Conservation (phyloP, 2,113 vertebrate genomes). For the Sinocyclocheilus grahami region DNA sequence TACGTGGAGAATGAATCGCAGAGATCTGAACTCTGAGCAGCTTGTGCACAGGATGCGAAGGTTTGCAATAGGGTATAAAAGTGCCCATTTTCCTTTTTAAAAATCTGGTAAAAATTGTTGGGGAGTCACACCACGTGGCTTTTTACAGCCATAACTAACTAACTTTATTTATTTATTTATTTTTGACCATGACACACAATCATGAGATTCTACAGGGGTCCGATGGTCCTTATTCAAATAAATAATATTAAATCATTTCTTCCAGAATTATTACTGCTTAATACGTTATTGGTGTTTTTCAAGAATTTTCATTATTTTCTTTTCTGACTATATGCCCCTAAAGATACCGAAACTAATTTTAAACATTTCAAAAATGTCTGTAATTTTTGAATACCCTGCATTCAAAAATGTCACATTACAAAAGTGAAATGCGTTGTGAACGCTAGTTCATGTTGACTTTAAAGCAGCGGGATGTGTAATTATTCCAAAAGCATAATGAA, state of each 20-base stretch:
- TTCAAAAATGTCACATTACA: background rate
- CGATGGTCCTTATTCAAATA: too few species aligned
- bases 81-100: background rate
- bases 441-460: background rate
- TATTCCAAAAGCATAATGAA: constrained; percentile 1
- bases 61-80: background rate
- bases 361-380: background rate
- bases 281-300: too few species aligned
- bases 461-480: constrained; percentile 11
- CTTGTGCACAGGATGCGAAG: constrained; percentile 10
- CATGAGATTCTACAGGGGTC: background rate
- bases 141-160: background rate
- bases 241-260: too few species aligned
- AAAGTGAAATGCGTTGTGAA: background rate
- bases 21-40: constrained; percentile 11
- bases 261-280: too few species aligned
- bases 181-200: too few species aligned
- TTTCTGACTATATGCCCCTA: too few species aligned
- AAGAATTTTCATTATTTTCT: background rate
- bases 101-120: background rate
- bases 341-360: too few species aligned
- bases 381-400: background rate
- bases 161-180: too few species aligned
- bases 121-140: background rate
- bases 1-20: background rate